Evolutionary conservation across 2,888 invertebrate genomes (phyloP), one percentile per base, ranked within the genome.

Genomic region (Girardia tigrina): DNA sequence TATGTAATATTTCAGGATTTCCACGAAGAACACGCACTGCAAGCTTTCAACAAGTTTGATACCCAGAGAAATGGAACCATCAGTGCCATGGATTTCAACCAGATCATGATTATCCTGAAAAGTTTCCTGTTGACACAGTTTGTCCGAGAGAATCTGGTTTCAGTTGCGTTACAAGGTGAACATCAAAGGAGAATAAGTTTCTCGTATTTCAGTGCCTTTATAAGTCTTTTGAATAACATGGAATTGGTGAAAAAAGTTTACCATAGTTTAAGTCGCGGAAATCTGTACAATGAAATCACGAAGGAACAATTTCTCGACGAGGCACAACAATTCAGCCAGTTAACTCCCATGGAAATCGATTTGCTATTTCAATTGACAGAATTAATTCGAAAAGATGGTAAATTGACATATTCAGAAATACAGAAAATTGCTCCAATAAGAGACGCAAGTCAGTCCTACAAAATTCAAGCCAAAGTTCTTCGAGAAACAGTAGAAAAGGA

Each of bases 161-260:
- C 56, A 26, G 70, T 77, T 70, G 69, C 42, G 2, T 26, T 77
- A 27, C 29, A 70, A 70, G 70, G 71, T 16, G 77, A 77, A 28
- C 27, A 72, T 26, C 27, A 71, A 56, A 88, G 90, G 78, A 89
- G 90, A 84, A 92, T 98, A 80, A 94, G 93, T 84, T 98, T 94
- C 86, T 92, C 97, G 0, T 98, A 93, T 86, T 98, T 94, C 87
- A 94, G 93, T 88, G 97, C 95, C 69, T 97, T 98, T 87, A 94
- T 92, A 85, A 91, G 93, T 0, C 88, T 98, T 28, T 87, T 98
- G 26, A 93, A 94, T 86, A 97, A 98, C 85, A 95, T 98, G 93
- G 98, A 98, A 85, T 87, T 98, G 78, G 90, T 94, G 79, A 97
- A 97, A 86, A 89, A 94, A 78, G 91, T 97, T 77, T 95, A 94